Conservation (phyloP, 2,797 vertebrate genomes). For the Rhinoraja longicauda region DNA sequence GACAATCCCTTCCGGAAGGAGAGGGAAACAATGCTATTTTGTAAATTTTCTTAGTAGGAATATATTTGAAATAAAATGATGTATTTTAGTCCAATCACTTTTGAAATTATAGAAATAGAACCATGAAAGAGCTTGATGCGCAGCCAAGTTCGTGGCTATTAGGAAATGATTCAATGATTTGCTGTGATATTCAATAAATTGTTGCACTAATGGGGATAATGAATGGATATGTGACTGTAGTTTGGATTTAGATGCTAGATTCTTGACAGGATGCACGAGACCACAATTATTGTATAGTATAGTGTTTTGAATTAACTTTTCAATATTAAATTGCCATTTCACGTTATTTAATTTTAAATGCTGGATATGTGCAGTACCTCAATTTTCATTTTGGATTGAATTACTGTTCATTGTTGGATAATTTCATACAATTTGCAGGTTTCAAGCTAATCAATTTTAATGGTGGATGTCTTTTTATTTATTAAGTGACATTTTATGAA, state of each 20-base stretch:
- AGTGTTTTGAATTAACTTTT: neutral
- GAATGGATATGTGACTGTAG: neutral
- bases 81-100: neutral
- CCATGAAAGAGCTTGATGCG: neutral
- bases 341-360: neutral
- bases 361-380: neutral
- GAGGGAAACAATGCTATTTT: neutral
- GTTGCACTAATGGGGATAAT: conserved; percentile 9
- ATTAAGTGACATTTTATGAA: neutral
- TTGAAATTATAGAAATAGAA: neutral
- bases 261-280: neutral
- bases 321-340: neutral
- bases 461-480: neutral
- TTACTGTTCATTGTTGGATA: neutral
- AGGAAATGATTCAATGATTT: conserved; percentile 8
- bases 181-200: conserved; percentile 11
- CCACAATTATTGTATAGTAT: neutral
- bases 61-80: neutral
- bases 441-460: neutral
- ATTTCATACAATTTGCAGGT: neutral
- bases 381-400: neutral
- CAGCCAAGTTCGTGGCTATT: neutral
- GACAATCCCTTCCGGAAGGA: neutral
- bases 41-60: neutral
- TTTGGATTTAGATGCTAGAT: neutral